A percentile compares a stretch with the other conserved stretches of the same genome.
These are phyloP conservation scores for Laticauda colubrina DNA, from an alignment of 2,113 vertebrate species.

Conservation along the genomic window DNA sequence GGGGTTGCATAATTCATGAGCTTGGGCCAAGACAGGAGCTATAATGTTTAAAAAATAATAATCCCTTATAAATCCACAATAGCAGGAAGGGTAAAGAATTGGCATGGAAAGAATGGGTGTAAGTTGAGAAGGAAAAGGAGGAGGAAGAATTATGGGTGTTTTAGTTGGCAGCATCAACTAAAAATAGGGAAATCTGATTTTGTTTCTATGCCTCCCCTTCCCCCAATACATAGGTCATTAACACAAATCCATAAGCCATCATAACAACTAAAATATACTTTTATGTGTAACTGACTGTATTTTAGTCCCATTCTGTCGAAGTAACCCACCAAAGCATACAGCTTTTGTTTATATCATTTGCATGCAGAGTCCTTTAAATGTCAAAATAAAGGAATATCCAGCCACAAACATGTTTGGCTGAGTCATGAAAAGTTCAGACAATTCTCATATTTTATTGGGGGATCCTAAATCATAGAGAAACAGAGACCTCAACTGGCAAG, in stretches of 20 bases:
- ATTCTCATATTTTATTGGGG: constrained; percentile 33
- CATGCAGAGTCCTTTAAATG: background rate
- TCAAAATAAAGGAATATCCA: background rate
- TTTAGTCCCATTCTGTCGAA: background rate
- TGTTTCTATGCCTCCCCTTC: background rate
- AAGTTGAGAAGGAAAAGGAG: background rate
- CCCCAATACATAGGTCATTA: background rate
- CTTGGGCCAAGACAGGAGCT: background rate
- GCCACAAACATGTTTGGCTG: constrained; percentile 4
- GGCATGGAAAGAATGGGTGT: background rate
- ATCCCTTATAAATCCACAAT: background rate
- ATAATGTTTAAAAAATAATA: background rate
- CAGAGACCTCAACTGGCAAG: constrained; percentile 20
- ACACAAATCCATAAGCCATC: constrained; percentile 19
- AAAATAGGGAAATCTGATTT: constrained; percentile 32
- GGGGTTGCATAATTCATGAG: background rate
- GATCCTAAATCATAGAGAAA: constrained; percentile 42
- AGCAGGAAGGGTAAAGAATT: constrained; percentile 9
- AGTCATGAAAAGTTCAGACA: constrained; percentile 29
- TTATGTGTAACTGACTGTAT: background rate
- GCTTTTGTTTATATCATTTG: constrained; percentile 2
- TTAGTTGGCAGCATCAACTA: background rate
- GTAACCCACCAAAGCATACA: background rate
- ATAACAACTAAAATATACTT: constrained; percentile 8
- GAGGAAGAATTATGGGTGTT: constrained; percentile 15